A percentile compares a stretch with the other conserved stretches of the same genome.
Conservation (phyloP, 2,888 invertebrate genomes). For the Dolichopus griseipennis region DNA sequence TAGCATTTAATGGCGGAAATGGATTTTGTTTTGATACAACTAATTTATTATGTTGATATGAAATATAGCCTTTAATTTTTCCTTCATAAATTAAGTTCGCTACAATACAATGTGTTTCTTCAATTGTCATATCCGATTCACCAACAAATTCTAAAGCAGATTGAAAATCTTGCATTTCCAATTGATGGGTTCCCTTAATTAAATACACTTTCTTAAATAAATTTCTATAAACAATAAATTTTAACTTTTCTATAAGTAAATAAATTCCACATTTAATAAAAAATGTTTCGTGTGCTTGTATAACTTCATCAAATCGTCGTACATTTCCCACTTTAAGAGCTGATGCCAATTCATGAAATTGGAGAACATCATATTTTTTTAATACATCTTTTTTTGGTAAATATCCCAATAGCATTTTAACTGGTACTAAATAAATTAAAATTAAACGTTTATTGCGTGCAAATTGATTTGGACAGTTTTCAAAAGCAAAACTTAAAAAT, state of each 20-base stretch:
- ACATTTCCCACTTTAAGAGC: conserved; percentile 88
- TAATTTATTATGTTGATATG: conserved; percentile 91
- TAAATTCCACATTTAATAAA: conserved; percentile 97
- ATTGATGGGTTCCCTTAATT: conserved; percentile 70
- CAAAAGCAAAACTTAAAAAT: conserved; percentile 85
- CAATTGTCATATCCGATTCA: conserved; percentile 76
- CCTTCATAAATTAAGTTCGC: conserved; percentile 95
- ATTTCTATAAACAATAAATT: conserved; percentile 90
- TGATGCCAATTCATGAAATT: conserved; percentile 81
- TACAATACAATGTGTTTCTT: conserved; percentile 93
- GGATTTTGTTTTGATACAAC: conserved; percentile 97
- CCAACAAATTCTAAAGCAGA: conserved; percentile 73
- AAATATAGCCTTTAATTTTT: conserved; percentile 97
- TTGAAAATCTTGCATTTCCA: conserved; percentile 77
- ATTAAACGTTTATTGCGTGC: conserved; percentile 83
- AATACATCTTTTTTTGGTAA: conserved; percentile 79
- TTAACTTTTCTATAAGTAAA: conserved; percentile 90
- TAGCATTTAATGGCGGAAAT: conserved; percentile 67
- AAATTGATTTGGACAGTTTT: conserved; percentile 73
- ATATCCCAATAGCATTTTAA: conserved; percentile 92
- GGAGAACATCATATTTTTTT: conserved; percentile 79
- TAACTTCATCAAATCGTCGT: conserved; percentile 68
- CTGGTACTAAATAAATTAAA: conserved; percentile 89
- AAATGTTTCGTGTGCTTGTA: conserved; percentile 80
- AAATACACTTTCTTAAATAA: conserved; percentile 83